These are phyloP conservation scores for Azorinus chamasolen DNA, from an alignment of 2,888 invertebrate genomes.

Conservation along the genomic window DNA sequence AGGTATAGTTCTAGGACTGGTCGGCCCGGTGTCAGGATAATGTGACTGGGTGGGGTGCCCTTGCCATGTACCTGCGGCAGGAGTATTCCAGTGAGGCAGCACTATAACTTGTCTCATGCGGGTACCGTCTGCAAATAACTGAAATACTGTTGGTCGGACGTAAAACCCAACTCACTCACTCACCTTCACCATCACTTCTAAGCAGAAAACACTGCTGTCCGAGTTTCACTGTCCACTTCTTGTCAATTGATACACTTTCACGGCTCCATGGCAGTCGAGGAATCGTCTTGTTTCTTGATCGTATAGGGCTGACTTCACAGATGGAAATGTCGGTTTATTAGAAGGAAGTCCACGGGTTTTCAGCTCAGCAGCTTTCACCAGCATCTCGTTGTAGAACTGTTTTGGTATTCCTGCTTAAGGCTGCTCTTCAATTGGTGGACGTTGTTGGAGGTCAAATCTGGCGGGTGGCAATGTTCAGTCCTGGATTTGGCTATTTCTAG, in stretches of 20 bases:
- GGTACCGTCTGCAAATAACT: too few species aligned
- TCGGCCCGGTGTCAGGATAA: too few species aligned
- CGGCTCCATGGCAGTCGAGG: background rate
- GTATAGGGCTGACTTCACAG: conserved; percentile 1
- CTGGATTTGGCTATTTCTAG: background rate
- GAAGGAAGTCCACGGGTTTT: background rate
- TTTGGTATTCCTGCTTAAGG: background rate
- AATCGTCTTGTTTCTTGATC: conserved; percentile 4
- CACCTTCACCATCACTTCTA: too few species aligned
- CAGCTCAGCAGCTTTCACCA: background rate
- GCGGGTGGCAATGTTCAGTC: conserved; percentile 6
- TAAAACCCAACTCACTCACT: too few species aligned
- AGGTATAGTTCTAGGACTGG: too few species aligned
- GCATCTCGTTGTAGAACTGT: conserved; percentile 1
- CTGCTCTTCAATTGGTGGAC: background rate
- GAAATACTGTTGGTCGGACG: too few species aligned
- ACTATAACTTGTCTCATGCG: too few species aligned
- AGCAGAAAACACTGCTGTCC: background rate
- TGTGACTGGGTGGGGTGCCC: too few species aligned
- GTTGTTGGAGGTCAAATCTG: background rate
- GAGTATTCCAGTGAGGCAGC: too few species aligned
- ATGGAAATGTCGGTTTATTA: conserved; percentile 6
- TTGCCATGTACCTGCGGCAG: too few species aligned
- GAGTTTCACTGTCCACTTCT: background rate
- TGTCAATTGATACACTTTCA: background rate